These are phyloP conservation scores for Mastigias papua DNA, from an alignment of 30 jellyfish, hydroid and myxozoan species.

Conservation along the genomic window DNA sequence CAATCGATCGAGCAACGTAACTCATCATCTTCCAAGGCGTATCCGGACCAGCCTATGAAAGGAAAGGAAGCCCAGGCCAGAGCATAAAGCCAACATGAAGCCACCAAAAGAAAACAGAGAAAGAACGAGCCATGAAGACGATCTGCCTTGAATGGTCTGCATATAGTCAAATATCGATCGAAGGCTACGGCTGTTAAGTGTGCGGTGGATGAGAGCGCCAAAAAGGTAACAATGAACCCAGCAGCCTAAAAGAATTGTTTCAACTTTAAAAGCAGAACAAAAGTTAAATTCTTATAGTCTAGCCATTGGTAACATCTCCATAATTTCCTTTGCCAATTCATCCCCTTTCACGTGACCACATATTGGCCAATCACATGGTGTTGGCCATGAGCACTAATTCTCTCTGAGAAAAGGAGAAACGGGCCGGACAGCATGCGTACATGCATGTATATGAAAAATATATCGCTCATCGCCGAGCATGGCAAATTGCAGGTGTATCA, in stretches of 20 bases:
- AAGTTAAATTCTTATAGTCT: no score
- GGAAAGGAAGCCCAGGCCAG: conserved; percentile 79
- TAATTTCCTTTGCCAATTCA: no score
- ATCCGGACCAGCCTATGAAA: conserved; percentile 69
- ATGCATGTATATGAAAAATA: no score
- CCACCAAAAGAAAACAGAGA: not conserved
- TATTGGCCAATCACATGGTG: no score
- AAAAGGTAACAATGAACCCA: conserved; percentile 67
- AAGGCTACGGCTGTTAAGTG: conserved; percentile 66
- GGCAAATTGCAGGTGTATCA: no score
- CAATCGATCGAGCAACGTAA: conserved; percentile 80
- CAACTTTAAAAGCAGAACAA: not conserved
- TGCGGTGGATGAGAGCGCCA: conserved; percentile 69
- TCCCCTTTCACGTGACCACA: no score
- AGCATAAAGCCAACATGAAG: conserved; percentile 61
- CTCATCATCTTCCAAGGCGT: conserved; percentile 58
- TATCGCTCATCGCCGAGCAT: no score
- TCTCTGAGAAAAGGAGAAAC: no score
- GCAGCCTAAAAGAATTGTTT: conserved; percentile 22
- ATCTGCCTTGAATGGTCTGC: conserved; percentile 71
- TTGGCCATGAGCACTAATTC: no score
- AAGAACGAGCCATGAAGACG: conserved; percentile 26
- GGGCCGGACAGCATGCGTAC: no score
- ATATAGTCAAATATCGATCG: conserved; percentile 71
- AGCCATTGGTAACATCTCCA: no score